phyloP scores from a whole-genome alignment of 2,888 invertebrate genomes.

The Melinaea menophilus region DNA sequence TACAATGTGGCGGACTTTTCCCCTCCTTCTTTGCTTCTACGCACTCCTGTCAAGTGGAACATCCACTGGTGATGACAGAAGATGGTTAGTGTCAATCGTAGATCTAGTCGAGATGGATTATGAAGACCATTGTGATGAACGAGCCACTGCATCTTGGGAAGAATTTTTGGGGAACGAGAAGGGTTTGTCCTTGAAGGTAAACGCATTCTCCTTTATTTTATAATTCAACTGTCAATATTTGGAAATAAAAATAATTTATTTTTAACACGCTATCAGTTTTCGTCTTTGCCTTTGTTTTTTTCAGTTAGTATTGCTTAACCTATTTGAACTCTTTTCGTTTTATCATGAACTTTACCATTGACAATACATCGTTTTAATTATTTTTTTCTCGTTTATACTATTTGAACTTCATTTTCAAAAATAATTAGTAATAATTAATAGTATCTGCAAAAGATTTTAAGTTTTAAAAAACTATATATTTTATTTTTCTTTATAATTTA shows the following conservation, averaged over 20 bases:
- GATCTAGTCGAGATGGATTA: conserved; percentile 71
- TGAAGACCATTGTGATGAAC: conserved; percentile 64
- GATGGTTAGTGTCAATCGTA: conserved; percentile 60
- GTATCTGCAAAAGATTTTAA: too few species aligned
- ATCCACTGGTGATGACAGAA: conserved; percentile 57
- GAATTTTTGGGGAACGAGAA: conserved; percentile 58
- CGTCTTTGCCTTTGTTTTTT: too few species aligned
- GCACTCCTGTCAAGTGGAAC: conserved; percentile 58
- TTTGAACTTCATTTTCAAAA: too few species aligned
- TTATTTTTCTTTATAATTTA: too few species aligned
- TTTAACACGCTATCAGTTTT: too few species aligned
- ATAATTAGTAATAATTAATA: too few species aligned
- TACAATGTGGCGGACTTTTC: conserved; percentile 55
- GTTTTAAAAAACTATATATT: too few species aligned
- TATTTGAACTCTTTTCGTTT: too few species aligned
- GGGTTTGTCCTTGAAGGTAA: conserved; percentile 57
- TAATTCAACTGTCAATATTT: neutral
- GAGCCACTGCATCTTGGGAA: conserved; percentile 62
- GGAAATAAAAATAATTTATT: neutral
- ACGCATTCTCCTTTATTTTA: neutral
- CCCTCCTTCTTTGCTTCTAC: conserved; percentile 52
- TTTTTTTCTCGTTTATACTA: too few species aligned
- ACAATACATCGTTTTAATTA: too few species aligned
- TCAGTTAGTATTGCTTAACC: too few species aligned
- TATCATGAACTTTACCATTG: too few species aligned